These are phyloP conservation scores for Tragopan temminckii DNA, from an alignment of 2,797 vertebrate species.

Conservation along the genomic window DNA sequence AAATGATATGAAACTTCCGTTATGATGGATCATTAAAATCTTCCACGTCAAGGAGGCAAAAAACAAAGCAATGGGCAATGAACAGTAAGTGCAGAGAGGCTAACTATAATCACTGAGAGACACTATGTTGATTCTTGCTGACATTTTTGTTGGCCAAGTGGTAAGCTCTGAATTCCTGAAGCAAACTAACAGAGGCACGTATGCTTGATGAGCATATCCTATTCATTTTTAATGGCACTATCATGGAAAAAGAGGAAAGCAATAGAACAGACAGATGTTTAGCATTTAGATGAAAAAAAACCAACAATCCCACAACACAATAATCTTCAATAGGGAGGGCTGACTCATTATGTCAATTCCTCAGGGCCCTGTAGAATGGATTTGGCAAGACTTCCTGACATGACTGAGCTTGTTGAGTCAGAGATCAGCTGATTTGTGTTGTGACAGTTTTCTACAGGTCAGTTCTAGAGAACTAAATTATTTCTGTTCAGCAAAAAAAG, in stretches of 20 bases:
- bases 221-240: neutral
- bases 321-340: neutral
- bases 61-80: neutral
- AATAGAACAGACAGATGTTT: neutral
- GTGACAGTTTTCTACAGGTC: neutral
- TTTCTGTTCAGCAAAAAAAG: neutral
- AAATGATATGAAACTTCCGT: neutral
- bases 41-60: neutral
- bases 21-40: neutral
- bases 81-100: neutral
- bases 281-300: neutral
- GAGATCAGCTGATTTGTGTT: neutral
- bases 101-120: neutral
- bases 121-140: neutral
- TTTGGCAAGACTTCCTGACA: constrained; percentile 18
- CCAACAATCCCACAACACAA: neutral
- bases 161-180: constrained; percentile 27
- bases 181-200: neutral
- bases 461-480: neutral
- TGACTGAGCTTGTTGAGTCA: neutral
- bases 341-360: constrained; percentile 11
- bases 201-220: neutral
- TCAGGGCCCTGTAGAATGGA: neutral
- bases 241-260: neutral
- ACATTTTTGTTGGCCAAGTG: constrained; percentile 13